Conservation (phyloP, 2,113 vertebrate genomes). For the Amphilophus citrinellus region DNA sequence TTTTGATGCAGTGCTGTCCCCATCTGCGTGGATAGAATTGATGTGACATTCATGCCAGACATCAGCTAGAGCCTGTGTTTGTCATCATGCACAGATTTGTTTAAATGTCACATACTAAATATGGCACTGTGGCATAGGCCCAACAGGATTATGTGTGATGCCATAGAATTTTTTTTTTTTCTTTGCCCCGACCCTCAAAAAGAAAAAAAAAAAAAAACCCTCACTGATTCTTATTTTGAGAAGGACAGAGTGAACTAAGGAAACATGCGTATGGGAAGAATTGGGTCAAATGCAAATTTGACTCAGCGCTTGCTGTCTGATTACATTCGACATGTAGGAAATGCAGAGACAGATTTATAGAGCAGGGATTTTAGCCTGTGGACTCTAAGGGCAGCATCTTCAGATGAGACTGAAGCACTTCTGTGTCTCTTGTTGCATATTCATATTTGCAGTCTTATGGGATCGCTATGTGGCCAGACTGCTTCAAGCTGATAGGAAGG, state of each 20-base stretch:
- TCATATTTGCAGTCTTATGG: background rate
- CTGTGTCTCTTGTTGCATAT: background rate
- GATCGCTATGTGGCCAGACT: background rate
- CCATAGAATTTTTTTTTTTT: conserved; percentile 3
- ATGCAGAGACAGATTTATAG: conserved; percentile 29
- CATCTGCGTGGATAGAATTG: background rate
- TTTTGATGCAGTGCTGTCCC: background rate
- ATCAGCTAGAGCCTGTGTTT: conserved; percentile 12
- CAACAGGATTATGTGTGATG: conserved; percentile 32
- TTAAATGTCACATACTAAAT: conserved; percentile 58
- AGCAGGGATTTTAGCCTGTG: conserved; percentile 6
- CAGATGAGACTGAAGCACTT: background rate
- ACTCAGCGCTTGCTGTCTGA: conserved; percentile 46
- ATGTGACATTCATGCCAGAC: conserved; percentile 48
- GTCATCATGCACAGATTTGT: conserved; percentile 34
- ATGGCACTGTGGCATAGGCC: conserved; percentile 23
- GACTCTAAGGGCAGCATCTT: conserved; percentile 1
- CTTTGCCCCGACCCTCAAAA: background rate
- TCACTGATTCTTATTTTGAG: conserved; percentile 26
- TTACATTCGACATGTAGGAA: conserved; percentile 46
- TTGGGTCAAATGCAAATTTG: conserved; percentile 69
- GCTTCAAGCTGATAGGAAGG: background rate
- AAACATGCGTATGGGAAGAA: conserved; percentile 41
- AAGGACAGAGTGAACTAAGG: conserved; percentile 9
- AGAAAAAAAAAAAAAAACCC: background rate